Conservation (phyloP, 2,797 vertebrate species). For the Philypnodon macrostomus region DNA sequence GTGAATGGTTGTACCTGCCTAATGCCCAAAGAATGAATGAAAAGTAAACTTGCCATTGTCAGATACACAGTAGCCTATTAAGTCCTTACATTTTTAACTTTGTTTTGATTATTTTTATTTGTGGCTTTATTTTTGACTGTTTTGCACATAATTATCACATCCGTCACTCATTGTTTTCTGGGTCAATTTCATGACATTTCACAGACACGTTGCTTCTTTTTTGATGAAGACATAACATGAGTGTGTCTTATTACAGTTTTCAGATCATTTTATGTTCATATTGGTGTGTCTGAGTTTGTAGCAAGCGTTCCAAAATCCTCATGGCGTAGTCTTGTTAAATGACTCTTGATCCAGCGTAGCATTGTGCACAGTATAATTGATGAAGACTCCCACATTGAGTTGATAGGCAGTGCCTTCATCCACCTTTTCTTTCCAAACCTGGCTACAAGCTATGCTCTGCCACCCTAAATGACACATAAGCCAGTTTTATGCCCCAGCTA, state of each 20-base stretch:
- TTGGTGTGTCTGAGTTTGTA: slow-evolving; percentile 46
- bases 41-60: no score
- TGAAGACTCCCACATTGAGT: slow-evolving; percentile 77
- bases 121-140: slow-evolving; percentile 43
- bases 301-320: slow-evolving; percentile 60
- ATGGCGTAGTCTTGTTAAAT: slow-evolving; percentile 70
- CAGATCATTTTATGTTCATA: slow-evolving; percentile 27
- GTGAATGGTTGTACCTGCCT: no score
- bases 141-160: slow-evolving; percentile 63
- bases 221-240: slow-evolving; percentile 48
- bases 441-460: slow-evolving; percentile 72
- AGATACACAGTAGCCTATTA: slow-evolving; percentile 18
- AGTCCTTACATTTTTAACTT: slow-evolving; percentile 2
- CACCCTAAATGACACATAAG: slow-evolving; percentile 73
- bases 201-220: slow-evolving; percentile 64
- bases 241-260: slow-evolving; percentile 53
- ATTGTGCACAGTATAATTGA: slow-evolving; percentile 75
- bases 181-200: slow-evolving; percentile 68
- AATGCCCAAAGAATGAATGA: no score
- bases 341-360: slow-evolving; percentile 70
- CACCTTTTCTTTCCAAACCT: slow-evolving; percentile 76
- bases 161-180: slow-evolving; percentile 65
- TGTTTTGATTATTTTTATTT: slow-evolving; percentile 7
- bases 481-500: slow-evolving; percentile 67
- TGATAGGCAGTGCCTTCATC: slow-evolving; percentile 73